Evolutionary conservation across 2,888 invertebrate genomes (phyloP).

Genomic region (Lasiommata megera): DNA sequence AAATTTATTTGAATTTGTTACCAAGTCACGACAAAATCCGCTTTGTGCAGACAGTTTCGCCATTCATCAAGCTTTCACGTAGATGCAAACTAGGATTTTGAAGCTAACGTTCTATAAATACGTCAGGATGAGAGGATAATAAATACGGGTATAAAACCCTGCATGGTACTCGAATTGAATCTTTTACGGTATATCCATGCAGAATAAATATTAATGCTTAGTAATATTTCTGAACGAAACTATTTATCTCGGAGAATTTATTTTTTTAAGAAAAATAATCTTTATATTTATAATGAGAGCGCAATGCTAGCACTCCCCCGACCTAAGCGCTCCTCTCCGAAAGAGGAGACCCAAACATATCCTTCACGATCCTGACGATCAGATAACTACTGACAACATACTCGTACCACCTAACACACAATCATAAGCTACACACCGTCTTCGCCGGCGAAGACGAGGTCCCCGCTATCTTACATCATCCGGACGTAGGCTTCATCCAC

Average conservation of each 20-base stretch:
- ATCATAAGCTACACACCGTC: too few species aligned
- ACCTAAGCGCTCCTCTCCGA: too few species aligned
- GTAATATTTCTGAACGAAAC: background rate
- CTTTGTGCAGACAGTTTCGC: background rate
- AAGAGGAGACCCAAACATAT: too few species aligned
- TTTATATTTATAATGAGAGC: too few species aligned
- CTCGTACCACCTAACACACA: too few species aligned
- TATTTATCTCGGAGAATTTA: background rate
- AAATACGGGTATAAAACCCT: background rate
- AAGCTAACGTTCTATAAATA: background rate
- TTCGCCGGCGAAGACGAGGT: too few species aligned
- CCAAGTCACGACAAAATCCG: slow-evolving; percentile 1
- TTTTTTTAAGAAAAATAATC: background rate
- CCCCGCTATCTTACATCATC: too few species aligned
- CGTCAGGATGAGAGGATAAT: background rate
- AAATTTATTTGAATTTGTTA: background rate
- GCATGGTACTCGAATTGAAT: background rate
- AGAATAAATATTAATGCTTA: background rate
- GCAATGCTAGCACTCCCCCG: too few species aligned
- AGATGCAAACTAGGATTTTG: background rate
- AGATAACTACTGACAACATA: too few species aligned
- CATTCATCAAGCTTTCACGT: slow-evolving; percentile 4
- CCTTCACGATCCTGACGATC: too few species aligned
- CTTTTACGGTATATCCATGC: background rate
- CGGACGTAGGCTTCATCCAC: too few species aligned